Base-by-base conservation (phyloP, 2,113 vertebrate genomes). In the Regulus satrapa region DNA sequence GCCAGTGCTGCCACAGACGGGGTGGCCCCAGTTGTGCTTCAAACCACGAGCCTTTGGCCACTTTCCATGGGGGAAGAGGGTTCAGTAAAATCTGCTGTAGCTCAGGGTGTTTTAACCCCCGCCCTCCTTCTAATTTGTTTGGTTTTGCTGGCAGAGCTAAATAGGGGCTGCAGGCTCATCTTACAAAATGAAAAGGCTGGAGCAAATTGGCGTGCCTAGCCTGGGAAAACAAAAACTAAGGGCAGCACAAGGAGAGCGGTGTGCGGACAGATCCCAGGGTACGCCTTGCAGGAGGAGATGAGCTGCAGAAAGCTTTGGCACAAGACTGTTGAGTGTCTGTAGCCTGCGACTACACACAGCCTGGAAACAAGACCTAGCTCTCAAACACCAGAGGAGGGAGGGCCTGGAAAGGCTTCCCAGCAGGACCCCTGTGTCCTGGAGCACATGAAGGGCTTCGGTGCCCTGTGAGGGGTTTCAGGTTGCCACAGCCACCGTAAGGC, bases 181-280 rank as follows among this genome's bases (percentile, higher is more conserved):
- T 91, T 62, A 62, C 17, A 52, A 8, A 49, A 34, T n/a, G n/a
- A 10, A 58, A 18, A 48, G 45, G 56, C 14, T 49, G 59, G 49
- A 64, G 75, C 43, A 82, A 88, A 85, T 46, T 4, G 4, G 41
- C 14, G 3, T 56, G 68, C 2, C 4, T 20, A 76, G 85, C 67
- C 66, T 94, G 71, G 67, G 58, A 69, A 94, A 94, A 88, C 82
- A 90, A 88, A 85, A 88, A 82, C 82, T 73, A 49, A 92, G 92
- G 95, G 88, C 95, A 95, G 82, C 45, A 3, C 78, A 69, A 93
- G 95, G 95, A 88, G 88, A 95, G 88, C 0, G 20, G 66, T 19
- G 84, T 18, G 13, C 1, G 2, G 88, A 69, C 43, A 24, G 21
- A 52, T 61, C 91, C 11, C 67, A 32, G 81, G 52, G 61, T 72